Evolutionary conservation across 2,888 invertebrate species (phyloP).

Genomic region (Galerucella calmariensis): DNA sequence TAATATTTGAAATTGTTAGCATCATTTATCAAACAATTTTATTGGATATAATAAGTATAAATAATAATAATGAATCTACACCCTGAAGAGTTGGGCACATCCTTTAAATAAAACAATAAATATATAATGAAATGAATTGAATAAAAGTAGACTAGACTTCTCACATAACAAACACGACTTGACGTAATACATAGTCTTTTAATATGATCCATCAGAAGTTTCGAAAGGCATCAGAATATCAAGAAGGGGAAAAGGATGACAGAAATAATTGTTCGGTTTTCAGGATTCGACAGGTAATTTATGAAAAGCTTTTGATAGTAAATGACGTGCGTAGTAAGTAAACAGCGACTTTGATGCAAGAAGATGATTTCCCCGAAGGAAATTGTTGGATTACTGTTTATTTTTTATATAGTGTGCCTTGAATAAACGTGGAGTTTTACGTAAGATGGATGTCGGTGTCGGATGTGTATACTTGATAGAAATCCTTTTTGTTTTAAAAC

Average conservation of each 20-base stretch:
- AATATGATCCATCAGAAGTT: not conserved
- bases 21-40: too few species aligned
- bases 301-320: constrained; percentile 9
- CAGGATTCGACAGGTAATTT: constrained; percentile 22
- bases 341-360: not conserved
- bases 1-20: too few species aligned
- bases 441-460: not conserved
- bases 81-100: too few species aligned
- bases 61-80: too few species aligned
- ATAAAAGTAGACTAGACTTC: not conserved
- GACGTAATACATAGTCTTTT: not conserved
- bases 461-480: not conserved
- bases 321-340: constrained; percentile 10
- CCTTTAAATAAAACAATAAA: too few species aligned
- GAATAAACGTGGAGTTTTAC: not conserved
- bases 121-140: too few species aligned
- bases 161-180: not conserved
- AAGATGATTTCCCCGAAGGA: constrained; percentile 7
- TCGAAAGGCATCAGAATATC: constrained; percentile 9
- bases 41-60: too few species aligned
- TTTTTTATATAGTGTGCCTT: not conserved
- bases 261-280: constrained; percentile 22
- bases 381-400: constrained; percentile 17
- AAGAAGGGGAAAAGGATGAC: constrained; percentile 5
- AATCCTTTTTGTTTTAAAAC: too few species aligned